Conservation (phyloP, 2,888 invertebrate genomes). For the Ennomos quercinarius region DNA sequence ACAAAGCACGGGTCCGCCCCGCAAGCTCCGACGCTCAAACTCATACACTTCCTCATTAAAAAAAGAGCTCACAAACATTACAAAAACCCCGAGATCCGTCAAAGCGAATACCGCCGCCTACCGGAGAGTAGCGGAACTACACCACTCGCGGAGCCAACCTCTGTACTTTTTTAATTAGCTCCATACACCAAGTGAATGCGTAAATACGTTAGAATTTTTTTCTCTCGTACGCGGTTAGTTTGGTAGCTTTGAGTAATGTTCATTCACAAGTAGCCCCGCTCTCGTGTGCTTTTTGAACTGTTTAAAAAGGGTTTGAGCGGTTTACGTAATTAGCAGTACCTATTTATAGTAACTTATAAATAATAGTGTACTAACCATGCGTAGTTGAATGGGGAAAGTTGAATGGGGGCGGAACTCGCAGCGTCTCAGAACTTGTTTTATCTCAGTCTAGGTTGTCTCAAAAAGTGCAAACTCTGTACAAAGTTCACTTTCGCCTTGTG, state of each 20-base stretch:
- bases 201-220: constrained; percentile 78
- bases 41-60: constrained; percentile 83
- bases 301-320: constrained; percentile 54
- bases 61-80: constrained; percentile 73
- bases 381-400: constrained; percentile 28
- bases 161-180: constrained; percentile 85
- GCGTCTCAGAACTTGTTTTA: constrained; percentile 73
- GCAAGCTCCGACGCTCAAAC: constrained; percentile 61
- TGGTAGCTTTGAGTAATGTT: constrained; percentile 81
- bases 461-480: constrained; percentile 83
- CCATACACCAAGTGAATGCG: constrained; percentile 80
- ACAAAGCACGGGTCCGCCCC: constrained; percentile 65
- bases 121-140: constrained; percentile 83
- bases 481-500: constrained; percentile 84
- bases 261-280: constrained; percentile 73
- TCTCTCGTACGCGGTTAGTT: constrained; percentile 77
- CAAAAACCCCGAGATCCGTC: constrained; percentile 66
- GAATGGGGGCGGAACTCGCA: constrained; percentile 41
- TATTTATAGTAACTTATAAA: constrained; percentile 3
- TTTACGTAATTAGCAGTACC: constrained; percentile 42
- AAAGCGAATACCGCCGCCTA: constrained; percentile 79
- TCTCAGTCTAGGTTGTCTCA: constrained; percentile 79
- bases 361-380: constrained; percentile 14
- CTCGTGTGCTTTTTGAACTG: constrained; percentile 69
- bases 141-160: constrained; percentile 77